Evolutionary conservation across 2,797 vertebrate genomes (phyloP), one percentile per base, ranked within the genome.

Genomic region (Xiphorhynchus erythropygius): DNA sequence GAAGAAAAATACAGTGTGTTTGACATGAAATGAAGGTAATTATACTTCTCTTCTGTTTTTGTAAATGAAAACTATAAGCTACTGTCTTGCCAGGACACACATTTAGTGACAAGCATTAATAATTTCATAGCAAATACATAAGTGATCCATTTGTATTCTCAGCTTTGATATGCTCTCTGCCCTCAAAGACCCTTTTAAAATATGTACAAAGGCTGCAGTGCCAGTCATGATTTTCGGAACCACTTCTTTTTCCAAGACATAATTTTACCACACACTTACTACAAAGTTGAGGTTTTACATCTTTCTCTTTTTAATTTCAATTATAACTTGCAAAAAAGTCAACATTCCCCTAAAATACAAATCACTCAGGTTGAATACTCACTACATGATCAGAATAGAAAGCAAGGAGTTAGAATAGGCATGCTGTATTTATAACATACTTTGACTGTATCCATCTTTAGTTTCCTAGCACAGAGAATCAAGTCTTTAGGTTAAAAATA

Each of bases 401-500:
- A 89, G 55, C 0, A 2, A 68, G 35, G 53, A 68, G 47, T 79
- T 93, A 55, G 85, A 91, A 84, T 30, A 96, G 64, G 55, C 57
- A 85, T 6, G 3, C 33, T 88, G 68, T 89, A 96, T 96, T 96
- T 94, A 90, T 95, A 90, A 89, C 15, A 22, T 62, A 47, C 68
- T 84, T 67, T 86, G 60, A 94, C 84, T 93, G 37, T 74, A 95
- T 65, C 93, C 79, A 69, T 79, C 68, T 67, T 83, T 87, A 81
- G 87, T 46, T 85, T 93, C 91, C 55, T 73, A 89, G 91, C 70
- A 62, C 39, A 67, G 76, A 90, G 83, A 94, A 92, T 73, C 57
- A 84, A 92, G 84, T 25, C 67, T 93, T 87, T 27, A 67, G 84
- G 62, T 73, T 87, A 95, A 97, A 96, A 97, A 94, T 89, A 95